A percentile compares a stretch with the other conserved stretches of the same genome.
Conservation (phyloP, 1,140 invertebrate species). For the Aradophagus sp. region DNA sequence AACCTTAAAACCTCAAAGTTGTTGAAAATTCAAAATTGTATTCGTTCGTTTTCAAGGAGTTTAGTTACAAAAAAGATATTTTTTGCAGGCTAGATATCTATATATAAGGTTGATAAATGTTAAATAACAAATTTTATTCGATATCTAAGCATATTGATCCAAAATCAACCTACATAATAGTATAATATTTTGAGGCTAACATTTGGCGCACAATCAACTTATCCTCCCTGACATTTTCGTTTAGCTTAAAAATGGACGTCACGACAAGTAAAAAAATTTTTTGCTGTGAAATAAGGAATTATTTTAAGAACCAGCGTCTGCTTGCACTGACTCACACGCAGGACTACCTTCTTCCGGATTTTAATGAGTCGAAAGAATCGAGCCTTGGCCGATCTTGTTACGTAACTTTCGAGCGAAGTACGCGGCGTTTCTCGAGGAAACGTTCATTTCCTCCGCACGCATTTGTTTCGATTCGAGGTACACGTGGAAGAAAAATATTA, state of each 20-base stretch:
- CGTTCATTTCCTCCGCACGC: background rate
- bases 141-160: too few relatives aligned
- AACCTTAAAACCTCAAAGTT: too few relatives aligned
- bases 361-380: background rate
- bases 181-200: conserved; percentile 10
- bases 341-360: conserved; percentile 23
- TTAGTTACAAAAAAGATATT: too few relatives aligned
- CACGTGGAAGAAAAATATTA: conserved; percentile 14
- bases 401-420: conserved; percentile 13
- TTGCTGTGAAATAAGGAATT: background rate
- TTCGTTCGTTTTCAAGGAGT: too few relatives aligned
- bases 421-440: conserved; percentile 5
- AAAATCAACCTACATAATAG: too few relatives aligned
- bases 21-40: too few relatives aligned
- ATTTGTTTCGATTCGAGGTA: background rate
- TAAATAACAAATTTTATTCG: too few relatives aligned
- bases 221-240: too few relatives aligned
- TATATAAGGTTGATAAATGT: too few relatives aligned
- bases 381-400: conserved; percentile 8
- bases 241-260: too few relatives aligned
- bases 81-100: too few relatives aligned
- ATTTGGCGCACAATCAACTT: conserved; percentile 4
- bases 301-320: conserved; percentile 11
- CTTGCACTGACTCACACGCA: background rate
- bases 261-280: too few relatives aligned